Evolutionary conservation across 2,797 vertebrate genomes (phyloP), one percentile per base, ranked within the genome.

Genomic region (Anguilla megastoma): DNA sequence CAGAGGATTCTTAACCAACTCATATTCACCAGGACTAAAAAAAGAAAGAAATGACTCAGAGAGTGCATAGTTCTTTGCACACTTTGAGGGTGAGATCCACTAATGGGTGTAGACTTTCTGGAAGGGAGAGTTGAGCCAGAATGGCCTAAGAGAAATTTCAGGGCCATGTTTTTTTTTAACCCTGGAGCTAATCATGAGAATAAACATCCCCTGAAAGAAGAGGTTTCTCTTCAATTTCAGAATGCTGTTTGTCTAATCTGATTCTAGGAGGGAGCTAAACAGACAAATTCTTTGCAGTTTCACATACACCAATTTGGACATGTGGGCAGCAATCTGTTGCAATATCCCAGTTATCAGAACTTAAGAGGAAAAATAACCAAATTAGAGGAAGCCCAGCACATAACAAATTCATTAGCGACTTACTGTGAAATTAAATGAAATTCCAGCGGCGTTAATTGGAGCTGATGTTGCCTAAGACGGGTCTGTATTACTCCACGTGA

Each of bases 401-500:
- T 94, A 90, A 92, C 93, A 88, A 86, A 91, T 93, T 92, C 87
- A 94, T 95, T 93, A 92, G 84, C 88, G 86, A 80, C 89, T 87
- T 88, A 90, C 91, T 91, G 89, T 92, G 93, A 91, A 91, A 92
- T 93, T 92, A 92, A 94, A 91, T 93, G 91, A 92, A 86, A 91
- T 87, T 92, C 88, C 89, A 69, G 76, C 88, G 86, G 87, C 71
- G 87, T 90, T 95, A 95, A 96, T 95, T 93, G 91, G 92, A 94
- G 92, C 89, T 92, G 94, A 92, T 89, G 66, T 91, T 90, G 90
- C 56, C 90, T 89, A 69, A 88, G 92, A 87, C 88, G 88, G 92
- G 90, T 89, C 91, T 85, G 63, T 91, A 89, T 87, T 87, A 88
- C 66, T 89, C 89, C 41, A 79, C 86, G 88, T 92, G 91, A 93